phyloP scores from a whole-genome alignment of 53 echinoderm and acorn worm species.

The Stichopus horrens region DNA sequence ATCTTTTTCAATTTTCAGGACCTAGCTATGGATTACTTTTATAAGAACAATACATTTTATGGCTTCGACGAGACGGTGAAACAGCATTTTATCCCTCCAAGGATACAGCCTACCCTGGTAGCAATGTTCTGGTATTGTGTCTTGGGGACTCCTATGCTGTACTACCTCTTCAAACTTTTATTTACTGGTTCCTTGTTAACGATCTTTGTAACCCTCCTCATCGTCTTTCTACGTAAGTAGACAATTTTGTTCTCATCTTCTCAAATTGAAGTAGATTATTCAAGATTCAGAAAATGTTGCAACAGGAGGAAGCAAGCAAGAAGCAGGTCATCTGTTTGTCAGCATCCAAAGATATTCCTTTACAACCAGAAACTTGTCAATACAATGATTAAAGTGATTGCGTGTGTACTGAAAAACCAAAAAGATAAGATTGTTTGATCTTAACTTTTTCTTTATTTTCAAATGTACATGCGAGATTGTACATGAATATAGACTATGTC shows the following conservation, averaged over 20 bases:
- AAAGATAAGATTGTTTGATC: too few species aligned
- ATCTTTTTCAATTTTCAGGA: constrained; percentile 57
- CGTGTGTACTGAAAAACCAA: too few species aligned
- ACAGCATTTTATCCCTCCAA: constrained; percentile 46
- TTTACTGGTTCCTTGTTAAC: constrained; percentile 60
- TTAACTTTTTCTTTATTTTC: too few species aligned
- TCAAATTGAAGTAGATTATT: not conserved
- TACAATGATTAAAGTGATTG: too few species aligned
- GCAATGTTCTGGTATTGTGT: constrained; percentile 65
- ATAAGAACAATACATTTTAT: constrained; percentile 68
- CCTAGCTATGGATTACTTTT: constrained; percentile 62
- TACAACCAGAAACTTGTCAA: too few species aligned
- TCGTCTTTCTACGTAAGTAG: constrained; percentile 48
- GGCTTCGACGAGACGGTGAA: constrained; percentile 58
- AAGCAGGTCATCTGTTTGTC: too few species aligned
- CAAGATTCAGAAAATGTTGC: not conserved
- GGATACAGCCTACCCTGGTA: constrained; percentile 60
- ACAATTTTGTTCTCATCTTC: not conserved
- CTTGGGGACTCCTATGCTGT: constrained; percentile 62
- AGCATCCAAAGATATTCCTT: too few species aligned
- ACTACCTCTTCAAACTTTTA: constrained; percentile 54
- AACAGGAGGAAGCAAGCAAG: too few species aligned
- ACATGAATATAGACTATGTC: too few species aligned
- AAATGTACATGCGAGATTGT: too few species aligned
- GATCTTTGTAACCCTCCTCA: constrained; percentile 14